phyloP scores from a whole-genome alignment of 2,113 vertebrate genomes.

The Callopanchax toddi region DNA sequence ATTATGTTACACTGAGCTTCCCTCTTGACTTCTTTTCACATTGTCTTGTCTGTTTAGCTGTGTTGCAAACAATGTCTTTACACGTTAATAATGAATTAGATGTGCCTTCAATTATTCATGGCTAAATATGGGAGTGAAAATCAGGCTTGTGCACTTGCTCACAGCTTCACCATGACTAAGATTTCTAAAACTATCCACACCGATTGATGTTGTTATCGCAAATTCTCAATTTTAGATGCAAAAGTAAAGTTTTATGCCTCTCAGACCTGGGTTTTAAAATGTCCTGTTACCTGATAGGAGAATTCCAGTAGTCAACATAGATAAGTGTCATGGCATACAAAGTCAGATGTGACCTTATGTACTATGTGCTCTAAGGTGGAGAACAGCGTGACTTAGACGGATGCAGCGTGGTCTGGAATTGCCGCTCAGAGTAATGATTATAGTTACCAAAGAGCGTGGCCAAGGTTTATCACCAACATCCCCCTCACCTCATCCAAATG shows the following conservation, averaged over 20 bases:
- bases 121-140: neutral
- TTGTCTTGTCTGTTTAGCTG: constrained; percentile 1
- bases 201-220: too few relatives aligned
- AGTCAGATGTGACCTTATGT: neutral
- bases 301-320: neutral
- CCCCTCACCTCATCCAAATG: neutral
- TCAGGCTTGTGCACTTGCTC: neutral
- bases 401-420: neutral
- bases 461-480: constrained; percentile 29
- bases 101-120: neutral
- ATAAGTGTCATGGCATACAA: neutral
- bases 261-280: neutral
- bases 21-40: neutral
- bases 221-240: too few relatives aligned
- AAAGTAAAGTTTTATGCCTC: neutral
- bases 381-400: neutral
- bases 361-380: neutral
- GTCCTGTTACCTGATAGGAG: neutral
- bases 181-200: neutral
- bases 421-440: constrained; percentile 12
- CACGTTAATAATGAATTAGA: constrained; percentile 1
- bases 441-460: constrained; percentile 4
- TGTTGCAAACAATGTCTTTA: neutral
- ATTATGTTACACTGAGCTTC: neutral
- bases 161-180: neutral